Conservation (phyloP, 2,113 vertebrate genomes). For the Sander vitreus region DNA sequence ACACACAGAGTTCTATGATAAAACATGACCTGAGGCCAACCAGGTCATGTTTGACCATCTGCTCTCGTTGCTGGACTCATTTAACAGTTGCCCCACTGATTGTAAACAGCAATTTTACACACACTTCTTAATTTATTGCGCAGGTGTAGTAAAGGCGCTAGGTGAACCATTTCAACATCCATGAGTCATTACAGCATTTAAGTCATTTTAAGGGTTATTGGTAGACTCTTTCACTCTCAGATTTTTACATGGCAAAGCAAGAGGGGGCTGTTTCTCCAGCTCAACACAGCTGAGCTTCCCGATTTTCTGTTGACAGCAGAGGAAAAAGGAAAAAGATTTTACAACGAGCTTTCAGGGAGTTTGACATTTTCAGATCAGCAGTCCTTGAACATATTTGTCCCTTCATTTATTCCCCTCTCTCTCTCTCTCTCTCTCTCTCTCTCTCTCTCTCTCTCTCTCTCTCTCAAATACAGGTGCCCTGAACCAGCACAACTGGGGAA, state of each 20-base stretch:
- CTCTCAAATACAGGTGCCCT: constrained; percentile 85
- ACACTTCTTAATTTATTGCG: not conserved
- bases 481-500: constrained; percentile 93
- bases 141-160: not conserved
- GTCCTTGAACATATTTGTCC: not conserved
- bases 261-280: not conserved
- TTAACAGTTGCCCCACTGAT: not conserved
- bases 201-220: not conserved
- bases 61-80: not conserved
- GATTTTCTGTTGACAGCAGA: not conserved
- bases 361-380: not conserved
- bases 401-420: not conserved
- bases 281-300: not conserved
- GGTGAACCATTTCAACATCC: not conserved
- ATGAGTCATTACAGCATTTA: not conserved
- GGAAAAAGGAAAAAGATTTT: not conserved
- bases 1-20: not conserved
- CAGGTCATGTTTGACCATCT: constrained; percentile 21
- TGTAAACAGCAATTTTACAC: not conserved
- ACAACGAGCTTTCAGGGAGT: not conserved
- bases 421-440: not conserved
- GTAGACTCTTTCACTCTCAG: not conserved
- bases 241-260: not conserved
- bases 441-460: not conserved
- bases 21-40: constrained; percentile 20